Percentiles rank a stretch among this genome's conserved stretches.
Evolutionary conservation across 2,888 invertebrate species (phyloP).

Genomic region (Disparrhopalites patrizii): DNA sequence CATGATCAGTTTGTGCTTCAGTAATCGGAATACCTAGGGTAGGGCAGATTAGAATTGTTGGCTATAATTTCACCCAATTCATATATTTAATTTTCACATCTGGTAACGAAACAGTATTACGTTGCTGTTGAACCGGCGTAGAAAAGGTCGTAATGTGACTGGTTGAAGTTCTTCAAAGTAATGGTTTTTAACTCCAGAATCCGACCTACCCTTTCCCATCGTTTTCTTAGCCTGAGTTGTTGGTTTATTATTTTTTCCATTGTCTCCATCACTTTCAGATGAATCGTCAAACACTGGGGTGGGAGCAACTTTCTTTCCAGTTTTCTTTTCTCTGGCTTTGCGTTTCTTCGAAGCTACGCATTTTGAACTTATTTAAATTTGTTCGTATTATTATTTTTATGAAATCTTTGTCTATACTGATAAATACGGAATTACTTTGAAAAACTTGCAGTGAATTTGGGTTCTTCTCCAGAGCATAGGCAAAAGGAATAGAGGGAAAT

Average conservation of each 20-base stretch:
- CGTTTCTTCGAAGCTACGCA: conserved; percentile 8
- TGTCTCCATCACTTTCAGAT: conserved; percentile 2
- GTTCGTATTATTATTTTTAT: no score
- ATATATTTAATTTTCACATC: background rate
- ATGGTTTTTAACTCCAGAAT: background rate
- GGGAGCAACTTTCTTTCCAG: background rate
- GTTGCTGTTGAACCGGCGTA: conserved; percentile 9
- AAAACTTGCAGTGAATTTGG: background rate
- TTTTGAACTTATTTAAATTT: background rate
- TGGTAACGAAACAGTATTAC: no score
- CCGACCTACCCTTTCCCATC: background rate
- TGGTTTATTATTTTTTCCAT: background rate
- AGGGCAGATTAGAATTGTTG: background rate
- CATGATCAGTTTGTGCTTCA: conserved; percentile 4
- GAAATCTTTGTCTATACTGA: no score
- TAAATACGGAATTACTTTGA: background rate
- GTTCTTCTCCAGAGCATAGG: conserved; percentile 20
- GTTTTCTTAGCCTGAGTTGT: background rate
- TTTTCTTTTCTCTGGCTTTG: conserved; percentile 5
- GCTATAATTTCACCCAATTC: background rate
- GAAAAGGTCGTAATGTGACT: conserved; percentile 4
- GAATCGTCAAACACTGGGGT: background rate
- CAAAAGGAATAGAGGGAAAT: conserved; percentile 11
- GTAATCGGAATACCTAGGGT: conserved; percentile 13
- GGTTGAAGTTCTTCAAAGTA: conserved; percentile 19